Percentiles rank a stretch among this genome's conserved stretches.
phyloP scores from a whole-genome alignment of 2,888 invertebrate species.

The Tupiocoris notatus region DNA sequence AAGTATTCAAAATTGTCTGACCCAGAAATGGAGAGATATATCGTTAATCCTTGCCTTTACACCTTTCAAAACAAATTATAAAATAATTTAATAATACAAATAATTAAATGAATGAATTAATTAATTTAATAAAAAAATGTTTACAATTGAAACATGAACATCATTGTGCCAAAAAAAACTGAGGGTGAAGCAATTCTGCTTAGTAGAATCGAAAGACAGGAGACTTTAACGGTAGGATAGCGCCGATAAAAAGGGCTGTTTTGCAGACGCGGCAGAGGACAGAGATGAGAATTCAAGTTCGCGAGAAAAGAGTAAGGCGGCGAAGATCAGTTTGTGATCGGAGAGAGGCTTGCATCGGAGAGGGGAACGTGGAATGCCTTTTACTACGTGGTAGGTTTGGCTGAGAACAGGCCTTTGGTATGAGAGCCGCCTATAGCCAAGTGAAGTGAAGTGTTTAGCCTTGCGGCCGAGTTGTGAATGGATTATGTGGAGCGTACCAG shows the following conservation, averaged over 20 bases:
- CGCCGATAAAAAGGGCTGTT: neutral
- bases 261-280: no score
- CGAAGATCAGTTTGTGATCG: neutral
- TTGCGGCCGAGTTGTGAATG: conserved; percentile 30
- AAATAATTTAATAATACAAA: no score
- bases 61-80: no score
- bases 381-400: neutral
- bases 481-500: neutral
- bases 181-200: no score
- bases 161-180: no score
- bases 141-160: no score
- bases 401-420: no score
- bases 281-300: neutral
- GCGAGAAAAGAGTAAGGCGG: neutral
- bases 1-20: no score
- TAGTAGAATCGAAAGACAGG: neutral
- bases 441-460: conserved; percentile 7
- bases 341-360: neutral
- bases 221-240: conserved; percentile 31
- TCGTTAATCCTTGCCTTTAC: no score
- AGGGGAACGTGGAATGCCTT: neutral
- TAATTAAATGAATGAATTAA: no score
- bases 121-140: no score
- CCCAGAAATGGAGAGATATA: no score
- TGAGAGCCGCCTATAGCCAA: neutral